phyloP scores from a whole-genome alignment of 1,140 invertebrate species.

The Procambarus clarkii region DNA sequence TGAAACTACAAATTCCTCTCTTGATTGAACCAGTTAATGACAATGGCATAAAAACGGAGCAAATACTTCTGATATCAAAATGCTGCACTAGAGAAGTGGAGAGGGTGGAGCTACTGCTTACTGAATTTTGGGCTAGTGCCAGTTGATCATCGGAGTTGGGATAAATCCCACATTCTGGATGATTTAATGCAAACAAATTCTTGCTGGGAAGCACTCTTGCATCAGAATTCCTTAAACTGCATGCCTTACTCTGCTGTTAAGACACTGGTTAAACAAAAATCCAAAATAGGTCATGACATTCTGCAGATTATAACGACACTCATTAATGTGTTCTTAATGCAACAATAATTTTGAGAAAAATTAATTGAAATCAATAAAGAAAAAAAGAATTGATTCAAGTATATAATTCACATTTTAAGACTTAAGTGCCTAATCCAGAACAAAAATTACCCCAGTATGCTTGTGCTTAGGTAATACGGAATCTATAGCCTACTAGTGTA shows the following conservation, averaged over 20 bases:
- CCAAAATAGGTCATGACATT: background rate
- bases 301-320: background rate
- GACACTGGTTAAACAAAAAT: conserved; percentile 16
- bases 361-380: background rate
- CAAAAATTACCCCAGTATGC: background rate
- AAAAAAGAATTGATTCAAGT: background rate
- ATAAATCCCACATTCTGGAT: conserved; percentile 16
- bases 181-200: conserved; percentile 2
- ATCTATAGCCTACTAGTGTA: background rate
- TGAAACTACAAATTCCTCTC: conserved; percentile 9
- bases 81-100: background rate
- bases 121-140: conserved; percentile 8
- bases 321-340: background rate
- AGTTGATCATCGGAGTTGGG: conserved; percentile 24
- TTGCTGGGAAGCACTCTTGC: conserved; percentile 10
- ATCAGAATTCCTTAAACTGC: conserved; percentile 16
- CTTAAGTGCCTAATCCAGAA: background rate
- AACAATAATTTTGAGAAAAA: background rate
- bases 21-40: conserved; percentile 15
- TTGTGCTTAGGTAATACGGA: too few species aligned
- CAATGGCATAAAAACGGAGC: background rate
- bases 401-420: background rate
- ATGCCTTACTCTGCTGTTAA: conserved; percentile 6
- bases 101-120: conserved; percentile 22
- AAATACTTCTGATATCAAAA: background rate